Percentiles rank a stretch among this genome's conserved stretches.
Evolutionary conservation across 2,113 vertebrate species (phyloP).

Genomic region (Tringa solitaria): DNA sequence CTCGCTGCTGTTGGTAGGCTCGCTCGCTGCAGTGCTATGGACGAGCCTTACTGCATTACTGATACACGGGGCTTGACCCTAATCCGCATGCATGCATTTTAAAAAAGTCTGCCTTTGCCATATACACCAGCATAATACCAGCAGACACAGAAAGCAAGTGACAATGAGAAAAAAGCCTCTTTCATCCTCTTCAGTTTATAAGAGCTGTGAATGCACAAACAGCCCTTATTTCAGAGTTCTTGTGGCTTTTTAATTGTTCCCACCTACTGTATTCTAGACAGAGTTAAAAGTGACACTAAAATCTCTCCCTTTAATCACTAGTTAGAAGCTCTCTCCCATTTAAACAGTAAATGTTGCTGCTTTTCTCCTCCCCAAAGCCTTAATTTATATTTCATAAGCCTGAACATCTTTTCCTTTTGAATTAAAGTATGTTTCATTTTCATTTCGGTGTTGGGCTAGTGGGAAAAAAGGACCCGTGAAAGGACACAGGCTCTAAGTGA

Average conservation of each 20-base stretch:
- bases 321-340: conserved; percentile 38
- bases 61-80: conserved; percentile 82
- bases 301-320: conserved; percentile 66
- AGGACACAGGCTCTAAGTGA: conserved; percentile 59
- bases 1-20: conserved; percentile 77
- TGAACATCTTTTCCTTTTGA: not conserved
- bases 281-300: conserved; percentile 76
- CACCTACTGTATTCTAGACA: conserved; percentile 66
- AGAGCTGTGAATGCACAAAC: conserved; percentile 75
- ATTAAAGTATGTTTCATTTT: conserved; percentile 29
- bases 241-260: conserved; percentile 76
- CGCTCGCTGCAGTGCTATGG: conserved; percentile 72
- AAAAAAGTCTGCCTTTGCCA: conserved; percentile 72
- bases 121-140: conserved; percentile 74
- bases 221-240: conserved; percentile 74
- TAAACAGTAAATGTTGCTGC: conserved; percentile 56
- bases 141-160: conserved; percentile 77
- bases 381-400: conserved; percentile 68
- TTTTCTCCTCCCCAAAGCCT: conserved; percentile 64
- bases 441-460: not conserved
- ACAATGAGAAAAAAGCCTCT: conserved; percentile 75
- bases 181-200: conserved; percentile 76
- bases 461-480: not conserved
- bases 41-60: conserved; percentile 80
- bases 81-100: conserved; percentile 78